Conservation (phyloP, 2,888 invertebrate species). For the Ophion ventricosus region DNA sequence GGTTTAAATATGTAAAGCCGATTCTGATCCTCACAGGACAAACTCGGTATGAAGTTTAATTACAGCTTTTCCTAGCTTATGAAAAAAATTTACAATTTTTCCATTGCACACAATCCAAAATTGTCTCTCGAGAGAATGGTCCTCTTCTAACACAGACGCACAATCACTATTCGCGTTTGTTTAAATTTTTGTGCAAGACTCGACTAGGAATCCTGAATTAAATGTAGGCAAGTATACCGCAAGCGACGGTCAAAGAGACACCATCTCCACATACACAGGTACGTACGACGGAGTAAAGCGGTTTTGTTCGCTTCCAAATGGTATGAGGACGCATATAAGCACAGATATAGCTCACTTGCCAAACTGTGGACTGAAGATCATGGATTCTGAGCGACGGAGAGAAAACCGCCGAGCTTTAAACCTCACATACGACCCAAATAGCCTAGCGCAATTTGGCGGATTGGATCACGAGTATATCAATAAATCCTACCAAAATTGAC, state of each 20-base stretch:
- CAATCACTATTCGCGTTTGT: background rate
- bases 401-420: slow-evolving; percentile 46
- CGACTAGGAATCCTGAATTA: background rate
- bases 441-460: slow-evolving; percentile 58
- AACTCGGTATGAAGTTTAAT: background rate
- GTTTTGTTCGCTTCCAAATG: background rate
- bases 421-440: slow-evolving; percentile 64
- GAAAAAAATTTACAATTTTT: background rate
- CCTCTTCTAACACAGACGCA: background rate
- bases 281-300: background rate
- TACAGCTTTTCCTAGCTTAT: background rate
- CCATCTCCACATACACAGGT: background rate
- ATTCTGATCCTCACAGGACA: background rate
- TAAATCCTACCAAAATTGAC: background rate
- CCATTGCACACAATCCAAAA: background rate
- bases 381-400: slow-evolving; percentile 2
- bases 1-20: background rate
- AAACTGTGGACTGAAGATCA: slow-evolving; percentile 15
- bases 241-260: slow-evolving; percentile 10
- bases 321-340: background rate
- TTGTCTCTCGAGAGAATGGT: background rate
- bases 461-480: slow-evolving; percentile 33
- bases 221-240: background rate
- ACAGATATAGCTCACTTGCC: background rate
- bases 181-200: background rate